A percentile compares a stretch with the other conserved stretches of the same genome.
These are phyloP conservation scores for Euura lappo DNA, from an alignment of 1,140 invertebrate genomes.

Conservation along the genomic window DNA sequence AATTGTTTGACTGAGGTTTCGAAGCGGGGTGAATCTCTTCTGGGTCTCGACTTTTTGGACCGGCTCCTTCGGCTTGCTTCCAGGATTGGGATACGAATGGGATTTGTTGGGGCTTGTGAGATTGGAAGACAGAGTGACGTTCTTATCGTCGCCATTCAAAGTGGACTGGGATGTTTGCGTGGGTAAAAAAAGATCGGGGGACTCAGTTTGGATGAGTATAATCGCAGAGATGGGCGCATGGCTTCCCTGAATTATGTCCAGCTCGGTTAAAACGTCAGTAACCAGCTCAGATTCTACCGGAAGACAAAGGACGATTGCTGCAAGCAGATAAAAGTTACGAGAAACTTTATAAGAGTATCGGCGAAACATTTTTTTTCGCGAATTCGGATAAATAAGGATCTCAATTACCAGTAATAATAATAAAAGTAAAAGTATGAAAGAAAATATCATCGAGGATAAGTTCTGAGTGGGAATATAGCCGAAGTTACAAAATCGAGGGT, in stretches of 20 bases:
- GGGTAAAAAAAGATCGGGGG: constrained; percentile 48
- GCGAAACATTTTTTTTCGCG: too few relatives aligned
- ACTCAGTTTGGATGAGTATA: constrained; percentile 47
- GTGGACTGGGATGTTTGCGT: background rate
- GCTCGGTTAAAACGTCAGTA: constrained; percentile 45
- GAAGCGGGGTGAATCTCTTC: constrained; percentile 34
- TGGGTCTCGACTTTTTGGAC: background rate
- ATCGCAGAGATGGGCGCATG: constrained; percentile 43
- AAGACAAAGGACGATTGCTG: constrained; percentile 55
- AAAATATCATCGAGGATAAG: too few relatives aligned
- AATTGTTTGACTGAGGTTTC: constrained; percentile 40
- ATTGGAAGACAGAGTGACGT: constrained; percentile 40
- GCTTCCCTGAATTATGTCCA: constrained; percentile 47
- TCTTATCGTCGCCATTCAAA: constrained; percentile 9
- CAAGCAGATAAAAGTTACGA: constrained; percentile 15
- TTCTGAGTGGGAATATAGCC: too few relatives aligned
- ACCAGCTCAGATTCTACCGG: constrained; percentile 52
- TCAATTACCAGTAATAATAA: too few relatives aligned
- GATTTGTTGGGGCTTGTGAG: constrained; percentile 36
- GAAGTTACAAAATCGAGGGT: too few relatives aligned
- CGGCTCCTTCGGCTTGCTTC: constrained; percentile 12
- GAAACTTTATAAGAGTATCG: too few relatives aligned
- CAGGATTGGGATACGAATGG: constrained; percentile 9
- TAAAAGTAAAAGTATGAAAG: too few relatives aligned
- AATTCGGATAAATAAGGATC: too few relatives aligned